These are phyloP conservation scores for Salvator merianae DNA, from an alignment of 2,113 vertebrate species.

Conservation along the genomic window DNA sequence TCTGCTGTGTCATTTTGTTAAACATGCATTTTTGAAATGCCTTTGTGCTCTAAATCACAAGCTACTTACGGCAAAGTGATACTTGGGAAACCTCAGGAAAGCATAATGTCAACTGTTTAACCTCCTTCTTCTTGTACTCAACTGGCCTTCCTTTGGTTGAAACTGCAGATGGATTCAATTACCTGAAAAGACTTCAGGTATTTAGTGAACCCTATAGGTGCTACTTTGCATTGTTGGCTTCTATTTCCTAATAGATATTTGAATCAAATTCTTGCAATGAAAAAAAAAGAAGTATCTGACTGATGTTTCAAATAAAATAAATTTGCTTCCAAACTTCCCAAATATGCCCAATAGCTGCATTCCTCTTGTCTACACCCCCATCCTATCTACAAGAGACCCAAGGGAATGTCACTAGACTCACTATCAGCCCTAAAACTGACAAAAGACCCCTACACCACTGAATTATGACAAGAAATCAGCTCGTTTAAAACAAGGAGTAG, in stretches of 20 bases:
- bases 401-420: neutral
- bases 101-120: conserved; percentile 65
- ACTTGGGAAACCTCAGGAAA: conserved; percentile 73
- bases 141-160: conserved; percentile 54
- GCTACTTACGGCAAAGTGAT: conserved; percentile 80
- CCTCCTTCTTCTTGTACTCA: conserved; percentile 56
- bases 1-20: conserved; percentile 89
- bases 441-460: neutral
- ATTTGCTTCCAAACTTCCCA: conserved; percentile 16
- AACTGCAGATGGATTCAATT: conserved; percentile 55
- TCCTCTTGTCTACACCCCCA: neutral
- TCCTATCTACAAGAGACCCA: neutral
- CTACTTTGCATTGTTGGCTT: neutral
- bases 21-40: conserved; percentile 82
- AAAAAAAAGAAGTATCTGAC: neutral
- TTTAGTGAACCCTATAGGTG: neutral
- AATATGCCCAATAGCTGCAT: neutral
- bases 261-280: conserved; percentile 12
- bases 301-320: neutral
- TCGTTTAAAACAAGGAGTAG: conserved; percentile 11
- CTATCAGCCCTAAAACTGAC: neutral
- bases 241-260: neutral
- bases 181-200: conserved; percentile 56
- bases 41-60: conserved; percentile 83
- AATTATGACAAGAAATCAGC: neutral